Base-by-base conservation (phyloP, 2,888 invertebrate species). In the Noctuana brunneofusca region DNA sequence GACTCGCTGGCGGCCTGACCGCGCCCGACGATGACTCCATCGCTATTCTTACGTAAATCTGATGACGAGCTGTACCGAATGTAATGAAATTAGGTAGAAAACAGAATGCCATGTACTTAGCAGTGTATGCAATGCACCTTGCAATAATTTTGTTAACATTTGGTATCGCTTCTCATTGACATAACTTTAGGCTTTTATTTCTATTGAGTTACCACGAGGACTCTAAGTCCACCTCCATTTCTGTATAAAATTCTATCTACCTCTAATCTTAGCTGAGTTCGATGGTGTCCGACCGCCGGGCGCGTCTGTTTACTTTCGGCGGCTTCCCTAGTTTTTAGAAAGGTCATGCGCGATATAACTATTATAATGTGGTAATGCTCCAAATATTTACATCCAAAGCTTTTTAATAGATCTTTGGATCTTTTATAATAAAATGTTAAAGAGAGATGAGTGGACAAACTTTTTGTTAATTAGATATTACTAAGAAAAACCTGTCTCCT, bases 301-400 rank as follows among this genome's bases (percentile, higher is more conserved):
- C 48, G 22, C 48, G n/a, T 48, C 14, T 41, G 3, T 46, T 12
- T 22, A 48, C 48, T 22, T 22, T 48, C 22, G 48, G 8, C 22
- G 20, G 48, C 48, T 22, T 48, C n/a, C 18, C 18, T 43, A 43
- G 43, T 43, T 43, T 43, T 43, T 18, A 11, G 18, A 16, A 41
- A 43, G 11, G 43, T 43, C 18, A 43, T 3, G 11, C 18, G 41
- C 18, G 18, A 43, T 43, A 38, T 9, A 35, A 20, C 8, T 54
- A 54, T 22, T 48, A 2, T 46, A 20, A 18, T 48, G n/a, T 27
- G 24, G 24, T 27, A 27, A 48, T 48, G 3, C 16, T 56, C 55
- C 30, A 56, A 56, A 43, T 56, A 56, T 56, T 48, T 22, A 30
- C 24, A 43, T 43, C 55, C 55, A 56, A 56, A 56, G 43, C 9